Evolutionary conservation across 2,113 vertebrate genomes (phyloP).

Genomic region (Cyphomyrus plagiostoma): DNA sequence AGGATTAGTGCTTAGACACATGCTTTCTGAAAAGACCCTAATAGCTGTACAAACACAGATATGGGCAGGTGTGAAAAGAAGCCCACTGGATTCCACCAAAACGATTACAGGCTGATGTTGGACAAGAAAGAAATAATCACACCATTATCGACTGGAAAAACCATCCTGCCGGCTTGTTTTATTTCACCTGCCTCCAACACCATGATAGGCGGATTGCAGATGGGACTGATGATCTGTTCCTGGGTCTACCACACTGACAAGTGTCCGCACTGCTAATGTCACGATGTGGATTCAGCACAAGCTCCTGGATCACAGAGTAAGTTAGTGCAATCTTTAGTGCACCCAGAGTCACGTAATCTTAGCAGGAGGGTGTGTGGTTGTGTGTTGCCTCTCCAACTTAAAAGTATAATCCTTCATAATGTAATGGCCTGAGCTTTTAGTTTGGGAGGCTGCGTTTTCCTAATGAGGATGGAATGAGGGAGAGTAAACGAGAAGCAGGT

Average conservation of each 20-base stretch:
- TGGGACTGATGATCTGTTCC: background rate
- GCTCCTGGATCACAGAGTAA: background rate
- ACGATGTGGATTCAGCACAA: background rate
- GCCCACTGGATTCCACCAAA: background rate
- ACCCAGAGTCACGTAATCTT: background rate
- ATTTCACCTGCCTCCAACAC: background rate
- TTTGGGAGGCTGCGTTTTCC: conserved; percentile 24
- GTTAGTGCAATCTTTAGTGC: background rate
- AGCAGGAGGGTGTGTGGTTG: background rate
- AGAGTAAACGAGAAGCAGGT: conserved; percentile 35
- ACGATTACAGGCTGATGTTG: background rate
- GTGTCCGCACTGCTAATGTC: background rate
- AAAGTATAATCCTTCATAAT: background rate
- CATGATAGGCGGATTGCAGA: background rate
- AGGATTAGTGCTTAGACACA: background rate
- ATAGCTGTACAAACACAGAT: background rate
- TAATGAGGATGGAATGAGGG: conserved; percentile 31
- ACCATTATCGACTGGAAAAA: conserved; percentile 4
- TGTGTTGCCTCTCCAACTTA: conserved; percentile 7
- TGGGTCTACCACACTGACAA: background rate
- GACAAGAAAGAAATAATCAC: background rate
- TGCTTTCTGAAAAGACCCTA: conserved; percentile 1
- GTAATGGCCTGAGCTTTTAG: conserved; percentile 28
- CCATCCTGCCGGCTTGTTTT: conserved; percentile 6
- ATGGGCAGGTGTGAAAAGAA: background rate